Evolutionary conservation across 2,888 invertebrate species (phyloP), one percentile per base, ranked within the genome.

Genomic region (Ophion ellenae): DNA sequence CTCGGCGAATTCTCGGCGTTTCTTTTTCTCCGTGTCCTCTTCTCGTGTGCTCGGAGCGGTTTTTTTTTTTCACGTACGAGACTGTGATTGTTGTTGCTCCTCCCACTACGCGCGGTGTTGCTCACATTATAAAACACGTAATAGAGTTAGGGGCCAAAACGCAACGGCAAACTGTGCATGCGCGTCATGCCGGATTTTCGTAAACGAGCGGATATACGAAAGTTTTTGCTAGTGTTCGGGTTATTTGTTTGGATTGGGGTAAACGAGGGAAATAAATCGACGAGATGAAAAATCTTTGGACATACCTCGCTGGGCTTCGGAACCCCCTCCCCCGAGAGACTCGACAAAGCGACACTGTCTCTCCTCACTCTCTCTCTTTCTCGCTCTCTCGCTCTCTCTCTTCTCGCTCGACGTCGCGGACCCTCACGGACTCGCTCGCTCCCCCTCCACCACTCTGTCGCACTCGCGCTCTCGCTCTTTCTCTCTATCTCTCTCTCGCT

Each of bases 401-500:
- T 45, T 53, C 53, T 17, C 63, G 10, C 24, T 24, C 63, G 45
- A 24, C 45, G 9, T 40, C 24, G 20, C 74, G 57, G 63, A 28
- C 24, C 40, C 74, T 24, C 63, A 17, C 61, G 20, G 74, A 47
- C 69, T 47, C 75, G 10, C 73, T 17, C 69, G 40, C 75, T 28
- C 74, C 89, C 88, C 87, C 90, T 86, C 91, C 88, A 92, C 90
- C 90, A 40, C 76, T n/a, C 63, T 47, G 24, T 9, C 57, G 40
- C 63, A 14, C 45, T 45, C 63, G 14, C 59, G 2, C 74, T 17
- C 61, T 40, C 76, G 10, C 61, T 61, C 63, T n/a, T 24, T 36
- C 61, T 32, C 81, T 47, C 69, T 47, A 63, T 20, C 66, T 17
- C 63, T 53, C 69, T 47, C 45, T 45, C 74, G 89, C 88, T 87